Base-by-base conservation (phyloP, 1,140 invertebrate genomes). In the Spodoptera litura region DNA sequence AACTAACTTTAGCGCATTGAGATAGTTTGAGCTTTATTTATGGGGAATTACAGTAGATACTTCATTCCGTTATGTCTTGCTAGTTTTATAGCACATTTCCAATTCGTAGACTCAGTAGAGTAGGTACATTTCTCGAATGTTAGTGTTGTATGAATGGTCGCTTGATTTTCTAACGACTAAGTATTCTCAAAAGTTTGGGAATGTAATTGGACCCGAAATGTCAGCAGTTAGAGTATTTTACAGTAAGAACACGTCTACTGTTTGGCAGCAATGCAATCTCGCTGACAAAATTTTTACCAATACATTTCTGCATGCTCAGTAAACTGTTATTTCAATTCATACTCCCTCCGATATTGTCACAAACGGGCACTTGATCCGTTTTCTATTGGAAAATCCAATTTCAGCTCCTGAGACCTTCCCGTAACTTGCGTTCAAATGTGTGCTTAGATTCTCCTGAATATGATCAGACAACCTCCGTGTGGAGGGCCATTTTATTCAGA, bases 361-460 rank as follows among this genome's bases (percentile, higher is more conserved):
- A 71, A 71, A 56, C 52, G 68, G 66, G 27, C 53, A 35, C 56
- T 27, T 71, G 68, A 56, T 20, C 52, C 68, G 68, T 15, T 56
- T 38, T n/a, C 52, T 56, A 38, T 71, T 55, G n/a, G 68, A 56
- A 71, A 71, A 71, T 55, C 53, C 68, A 52, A 71, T 71, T 71
- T 31, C 52, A 31, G 27, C 13, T 38, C 53, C n/a, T 55, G 31
- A 31, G 52, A 71, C 52, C 68, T 56, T 31, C 12, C 52, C 31
- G 15, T 71, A 71, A 71, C 68, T 71, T 70, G 20, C 53, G 68
- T 71, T 71, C 68, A 38, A 71, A 56, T 71, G 52, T 56, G 3
- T 53, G 51, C 52, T 56, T 38, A 4, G 31, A 35, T 20, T 71
- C 27, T 9, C 9, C 44, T 38, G 52, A 38, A 71, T 71, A 38